Evolutionary conservation across 1,140 invertebrate genomes (phyloP).

Genomic region (Bombyx mandarina): DNA sequence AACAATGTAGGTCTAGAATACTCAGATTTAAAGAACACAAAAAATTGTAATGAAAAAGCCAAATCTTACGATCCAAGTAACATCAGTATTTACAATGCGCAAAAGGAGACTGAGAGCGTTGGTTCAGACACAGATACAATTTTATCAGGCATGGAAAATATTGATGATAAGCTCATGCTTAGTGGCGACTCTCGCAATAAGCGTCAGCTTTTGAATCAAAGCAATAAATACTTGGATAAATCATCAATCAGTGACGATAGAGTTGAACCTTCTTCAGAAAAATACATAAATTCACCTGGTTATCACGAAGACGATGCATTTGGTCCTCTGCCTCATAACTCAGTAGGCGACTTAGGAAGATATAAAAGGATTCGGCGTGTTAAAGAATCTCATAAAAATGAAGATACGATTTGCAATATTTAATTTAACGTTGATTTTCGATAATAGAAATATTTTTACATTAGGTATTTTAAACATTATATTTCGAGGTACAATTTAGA

Average conservation of each 20-base stretch:
- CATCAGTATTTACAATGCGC: constrained; percentile 12
- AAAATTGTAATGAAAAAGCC: constrained; percentile 7
- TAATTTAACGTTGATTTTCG: constrained; percentile 6
- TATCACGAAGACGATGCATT: constrained; percentile 43
- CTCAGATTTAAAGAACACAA: constrained; percentile 3
- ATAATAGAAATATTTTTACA: constrained; percentile 16
- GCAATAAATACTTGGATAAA: too few relatives aligned
- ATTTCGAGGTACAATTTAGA: background rate
- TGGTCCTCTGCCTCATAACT: constrained; percentile 31
- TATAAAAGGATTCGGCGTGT: constrained; percentile 52
- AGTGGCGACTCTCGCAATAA: constrained; percentile 31
- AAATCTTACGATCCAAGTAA: background rate
- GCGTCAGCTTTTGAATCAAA: constrained; percentile 7
- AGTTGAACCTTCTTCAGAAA: constrained; percentile 13
- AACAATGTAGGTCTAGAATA: background rate
- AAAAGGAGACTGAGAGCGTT: constrained; percentile 26
- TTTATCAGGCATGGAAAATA: constrained; percentile 40
- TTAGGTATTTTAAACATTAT: constrained; percentile 22
- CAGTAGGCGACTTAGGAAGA: constrained; percentile 37
- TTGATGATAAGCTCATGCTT: constrained; percentile 53
- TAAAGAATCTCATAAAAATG: constrained; percentile 20
- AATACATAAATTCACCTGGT: constrained; percentile 21
- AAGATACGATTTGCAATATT: constrained; percentile 6
- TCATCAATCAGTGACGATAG: too few relatives aligned
- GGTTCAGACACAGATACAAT: constrained; percentile 50